These are phyloP conservation scores for Dasyurus viverrinus DNA, from an alignment of 2,113 vertebrate species.

Conservation along the genomic window DNA sequence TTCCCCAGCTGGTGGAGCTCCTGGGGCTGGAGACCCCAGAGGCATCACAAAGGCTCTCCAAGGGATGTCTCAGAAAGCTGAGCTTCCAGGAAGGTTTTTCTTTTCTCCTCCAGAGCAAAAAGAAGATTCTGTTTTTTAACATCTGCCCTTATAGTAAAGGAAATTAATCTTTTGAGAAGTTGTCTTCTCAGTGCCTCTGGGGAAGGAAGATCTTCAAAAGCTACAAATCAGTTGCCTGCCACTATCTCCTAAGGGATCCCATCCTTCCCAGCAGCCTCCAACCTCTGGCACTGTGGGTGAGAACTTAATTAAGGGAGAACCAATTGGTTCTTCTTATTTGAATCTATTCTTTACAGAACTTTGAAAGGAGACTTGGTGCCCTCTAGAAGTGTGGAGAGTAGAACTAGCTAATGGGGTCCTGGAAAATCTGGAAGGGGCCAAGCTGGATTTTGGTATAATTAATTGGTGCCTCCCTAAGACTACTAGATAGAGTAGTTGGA, in stretches of 20 bases:
- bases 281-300: not conserved
- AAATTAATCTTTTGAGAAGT: not conserved
- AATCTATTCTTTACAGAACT: too few relatives aligned
- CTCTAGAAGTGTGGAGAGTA: too few relatives aligned
- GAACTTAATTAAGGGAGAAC: not conserved
- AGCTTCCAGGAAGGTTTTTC: not conserved
- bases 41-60: not conserved
- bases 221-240: not conserved
- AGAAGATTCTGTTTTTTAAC: not conserved
- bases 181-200: not conserved
- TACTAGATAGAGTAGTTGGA: too few relatives aligned
- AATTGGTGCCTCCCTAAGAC: too few relatives aligned
- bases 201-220: not conserved
- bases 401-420: too few relatives aligned
- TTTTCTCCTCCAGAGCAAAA: not conserved
- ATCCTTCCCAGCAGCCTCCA: not conserved
- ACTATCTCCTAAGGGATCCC: not conserved
- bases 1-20: not conserved
- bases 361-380: too few relatives aligned
- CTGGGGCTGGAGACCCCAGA: not conserved
- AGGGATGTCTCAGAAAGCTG: too few relatives aligned
- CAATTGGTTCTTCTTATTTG: not conserved
- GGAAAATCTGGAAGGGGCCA: too few relatives aligned
- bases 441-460: too few relatives aligned
- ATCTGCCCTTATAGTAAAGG: not conserved